Evolutionary conservation across 2,113 vertebrate genomes (phyloP).

Genomic region (Calyptommatus sinebrachiatus): DNA sequence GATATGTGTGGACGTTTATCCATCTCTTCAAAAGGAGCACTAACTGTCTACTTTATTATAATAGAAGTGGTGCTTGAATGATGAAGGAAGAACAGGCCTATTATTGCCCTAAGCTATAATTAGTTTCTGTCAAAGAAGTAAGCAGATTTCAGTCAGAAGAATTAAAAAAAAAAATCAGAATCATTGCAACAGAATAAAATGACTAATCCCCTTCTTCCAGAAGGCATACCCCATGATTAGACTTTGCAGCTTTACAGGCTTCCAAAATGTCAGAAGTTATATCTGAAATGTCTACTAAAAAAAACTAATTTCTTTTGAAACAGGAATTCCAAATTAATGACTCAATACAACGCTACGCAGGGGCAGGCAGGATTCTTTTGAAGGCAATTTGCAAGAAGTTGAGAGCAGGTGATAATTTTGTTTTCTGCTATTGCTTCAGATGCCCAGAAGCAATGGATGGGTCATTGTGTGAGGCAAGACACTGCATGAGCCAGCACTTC

Average conservation of each 20-base stretch:
- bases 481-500: no score
- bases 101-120: slow-evolving; percentile 16
- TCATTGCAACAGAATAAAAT: slow-evolving; percentile 5
- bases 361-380: background rate
- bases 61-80: background rate
- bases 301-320: background rate
- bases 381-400: background rate
- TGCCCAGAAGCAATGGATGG: no score
- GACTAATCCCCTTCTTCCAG: background rate
- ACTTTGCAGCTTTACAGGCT: background rate
- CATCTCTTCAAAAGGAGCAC: slow-evolving; percentile 2
- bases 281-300: background rate
- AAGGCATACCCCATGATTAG: background rate
- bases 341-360: no score
- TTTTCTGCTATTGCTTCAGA: no score
- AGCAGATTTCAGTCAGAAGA: background rate
- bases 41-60: slow-evolving; percentile 24
- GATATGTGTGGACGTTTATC: background rate
- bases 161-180: background rate
- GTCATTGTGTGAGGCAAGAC: no score
- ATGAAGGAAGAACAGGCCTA: background rate
- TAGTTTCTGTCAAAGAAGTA: slow-evolving; percentile 20
- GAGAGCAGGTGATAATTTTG: no score
- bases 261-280: background rate
- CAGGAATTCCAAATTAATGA: background rate